Conservation (phyloP, 64 coral and sea anemone genomes). For the Anthopleura sola region DNA sequence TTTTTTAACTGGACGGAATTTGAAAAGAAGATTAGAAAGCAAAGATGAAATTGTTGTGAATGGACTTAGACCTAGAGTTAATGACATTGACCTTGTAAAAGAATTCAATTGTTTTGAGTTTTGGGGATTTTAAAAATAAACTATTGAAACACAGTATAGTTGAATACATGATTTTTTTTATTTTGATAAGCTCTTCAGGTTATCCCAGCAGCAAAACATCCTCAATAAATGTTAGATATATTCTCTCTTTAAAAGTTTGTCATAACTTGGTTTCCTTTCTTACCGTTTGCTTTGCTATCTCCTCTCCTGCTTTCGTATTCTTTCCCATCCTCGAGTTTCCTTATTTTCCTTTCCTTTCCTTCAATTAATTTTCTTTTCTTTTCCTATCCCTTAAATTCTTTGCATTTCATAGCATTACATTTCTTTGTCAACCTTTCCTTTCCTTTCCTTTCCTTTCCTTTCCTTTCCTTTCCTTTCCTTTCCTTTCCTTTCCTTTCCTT, state of each 20-base stretch:
- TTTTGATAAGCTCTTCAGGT: no score
- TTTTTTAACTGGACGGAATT: background rate
- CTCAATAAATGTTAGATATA: no score
- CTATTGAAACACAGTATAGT: no score
- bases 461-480: background rate
- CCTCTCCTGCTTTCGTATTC: no score
- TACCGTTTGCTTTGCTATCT: background rate
- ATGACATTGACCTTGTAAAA: conserved; percentile 7
- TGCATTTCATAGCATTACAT: no score
- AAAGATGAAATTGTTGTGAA: background rate
- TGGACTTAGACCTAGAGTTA: background rate
- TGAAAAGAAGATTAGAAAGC: background rate
- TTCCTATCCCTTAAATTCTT: no score
- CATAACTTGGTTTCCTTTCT: background rate
- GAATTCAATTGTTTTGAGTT: background rate
- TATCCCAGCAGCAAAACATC: no score
- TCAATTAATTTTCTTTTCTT: no score
- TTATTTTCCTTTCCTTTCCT: no score
- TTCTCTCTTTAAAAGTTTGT: background rate
- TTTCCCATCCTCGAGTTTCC: no score
- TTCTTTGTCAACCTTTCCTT: background rate
- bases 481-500: background rate
- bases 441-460: background rate
- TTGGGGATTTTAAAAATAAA: background rate
- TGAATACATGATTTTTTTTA: no score